Evolutionary conservation across 2,888 invertebrate genomes (phyloP), one percentile per base, ranked within the genome.

Genomic region (Cephus sareptanus): DNA sequence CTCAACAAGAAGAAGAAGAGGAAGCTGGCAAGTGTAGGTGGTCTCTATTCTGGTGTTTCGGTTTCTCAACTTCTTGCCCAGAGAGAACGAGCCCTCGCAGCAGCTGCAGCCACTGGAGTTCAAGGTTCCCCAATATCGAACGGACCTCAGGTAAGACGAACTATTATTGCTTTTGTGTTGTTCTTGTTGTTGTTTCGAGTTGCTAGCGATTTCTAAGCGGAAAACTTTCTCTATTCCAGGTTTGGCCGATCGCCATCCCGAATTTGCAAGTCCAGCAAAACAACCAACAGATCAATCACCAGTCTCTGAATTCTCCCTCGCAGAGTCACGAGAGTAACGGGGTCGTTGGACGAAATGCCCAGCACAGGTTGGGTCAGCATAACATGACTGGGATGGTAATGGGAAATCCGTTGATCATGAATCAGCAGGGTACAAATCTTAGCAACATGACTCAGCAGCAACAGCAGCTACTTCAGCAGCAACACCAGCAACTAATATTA

Each of bases 1-100:
- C 93, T 93, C 85, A 92, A 91, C 82, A 91, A 92, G 78, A 92
- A 92, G 81, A 94, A 94, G 89, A 95, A 95, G 91, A 91, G 92
- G 83, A 95, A 95, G 92, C 93, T 94, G 90, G 93, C 94, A 92
- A 94, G 94, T 90, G 92, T 94, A 83, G 92, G 93, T 74, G 93
- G 94, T 80, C 93, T 94, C 83, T 93, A 93, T 89, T 92, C 93
- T 79, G 94, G 94, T 82, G 93, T 94, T 87, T 94, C 94, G 84
- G 94, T 95, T 78, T 94, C 95, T 77, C 95, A 95, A 90, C 92
- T 95, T 85, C 92, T 94, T 92, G 94, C 94, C 81, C 95, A 95
- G 87, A 93, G 94, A 85, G 95, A 95, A 88, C 87, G 89, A 79
- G 87, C 89, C 40, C 87, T 90, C 69, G 85, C 86, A 31, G 85